These are phyloP conservation scores for Tiliacea aurago DNA, from an alignment of 2,888 invertebrate genomes.

Conservation along the genomic window DNA sequence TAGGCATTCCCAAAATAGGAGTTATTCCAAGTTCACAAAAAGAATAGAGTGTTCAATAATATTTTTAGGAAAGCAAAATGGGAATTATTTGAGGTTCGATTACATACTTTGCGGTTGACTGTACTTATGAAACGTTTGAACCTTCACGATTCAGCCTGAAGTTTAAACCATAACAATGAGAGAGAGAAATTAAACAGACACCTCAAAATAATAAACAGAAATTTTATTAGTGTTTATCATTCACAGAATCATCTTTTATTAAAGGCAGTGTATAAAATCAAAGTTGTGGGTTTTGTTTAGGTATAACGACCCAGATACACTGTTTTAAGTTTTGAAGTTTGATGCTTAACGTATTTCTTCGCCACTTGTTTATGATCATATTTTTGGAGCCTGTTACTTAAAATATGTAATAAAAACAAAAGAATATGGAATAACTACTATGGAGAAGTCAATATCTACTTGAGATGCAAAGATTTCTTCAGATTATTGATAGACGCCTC, in stretches of 20 bases:
- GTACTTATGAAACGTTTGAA: constrained; percentile 35
- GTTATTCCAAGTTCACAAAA: not conserved
- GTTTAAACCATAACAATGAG: constrained; percentile 65
- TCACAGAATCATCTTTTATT: constrained; percentile 62
- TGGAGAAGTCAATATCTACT: no score
- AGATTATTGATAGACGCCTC: no score
- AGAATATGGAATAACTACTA: not conserved
- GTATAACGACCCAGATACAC: constrained; percentile 31
- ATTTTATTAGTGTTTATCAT: constrained; percentile 62
- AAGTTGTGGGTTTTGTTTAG: constrained; percentile 40
- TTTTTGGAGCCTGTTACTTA: constrained; percentile 18
- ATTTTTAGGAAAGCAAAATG: not conserved
- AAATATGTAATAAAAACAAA: constrained; percentile 7
- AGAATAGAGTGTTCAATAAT: not conserved
- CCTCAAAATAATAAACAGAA: constrained; percentile 54
- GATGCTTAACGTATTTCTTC: constrained; percentile 3
- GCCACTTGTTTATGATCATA: constrained; percentile 28
- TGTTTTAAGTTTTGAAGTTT: constrained; percentile 31
- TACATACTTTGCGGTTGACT: not conserved
- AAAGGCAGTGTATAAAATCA: constrained; percentile 47
- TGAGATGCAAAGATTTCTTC: no score
- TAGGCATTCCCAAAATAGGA: not conserved
- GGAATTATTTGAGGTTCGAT: not conserved
- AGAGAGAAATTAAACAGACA: constrained; percentile 65
- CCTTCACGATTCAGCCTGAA: constrained; percentile 28